Evolutionary conservation across 2,888 invertebrate genomes (phyloP), one percentile per base, ranked within the genome.

Genomic region (Agrotis exclamationis): DNA sequence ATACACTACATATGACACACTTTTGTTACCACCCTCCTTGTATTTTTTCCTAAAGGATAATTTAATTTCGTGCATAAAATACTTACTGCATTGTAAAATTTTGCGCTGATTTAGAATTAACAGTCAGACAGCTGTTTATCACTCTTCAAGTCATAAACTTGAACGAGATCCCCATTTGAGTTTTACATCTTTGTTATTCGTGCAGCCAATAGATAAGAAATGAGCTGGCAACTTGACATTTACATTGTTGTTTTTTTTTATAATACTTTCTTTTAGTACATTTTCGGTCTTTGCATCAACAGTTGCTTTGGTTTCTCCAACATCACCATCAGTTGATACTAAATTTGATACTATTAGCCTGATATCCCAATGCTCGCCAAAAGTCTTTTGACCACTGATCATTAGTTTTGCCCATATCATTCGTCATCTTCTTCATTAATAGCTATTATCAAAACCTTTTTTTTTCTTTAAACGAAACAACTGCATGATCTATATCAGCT

Each of bases 171-270:
- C 20, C 65, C 60, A 62, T 57, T 80, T 51, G 13, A 60, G 44
- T 75, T 75, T 76, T 48, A 66, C 45, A 57, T 48, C 48, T 60
- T 28, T 39, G 50, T 75, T 62, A 57, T 74, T 80, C 47, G 44
- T 74, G 54, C 59, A 51, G 39, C 28, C 28, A 0, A 9, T 28
- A 14, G 51, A 59, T 74, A 76, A 51, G 45, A 39, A 65, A 39
- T 20, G 45, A 60, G 54, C 56, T 74, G 64, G 24, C 58, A 80
- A 44, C 24, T 45, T 45, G 63, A 24, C 44, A 57, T 63, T 18
- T 18, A 54, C 16, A 24, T 63, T 63, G 33, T 45, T 54, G 33
- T 48, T 45, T 39, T 33, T 9, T 13, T 20, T 9, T n/a, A n/a
- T 33, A 33, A 14, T 13, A 69, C n/a, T 76, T 48, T 50, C 7